phyloP scores from a whole-genome alignment of 2,888 invertebrate species.

The Odontocerum albicorne region DNA sequence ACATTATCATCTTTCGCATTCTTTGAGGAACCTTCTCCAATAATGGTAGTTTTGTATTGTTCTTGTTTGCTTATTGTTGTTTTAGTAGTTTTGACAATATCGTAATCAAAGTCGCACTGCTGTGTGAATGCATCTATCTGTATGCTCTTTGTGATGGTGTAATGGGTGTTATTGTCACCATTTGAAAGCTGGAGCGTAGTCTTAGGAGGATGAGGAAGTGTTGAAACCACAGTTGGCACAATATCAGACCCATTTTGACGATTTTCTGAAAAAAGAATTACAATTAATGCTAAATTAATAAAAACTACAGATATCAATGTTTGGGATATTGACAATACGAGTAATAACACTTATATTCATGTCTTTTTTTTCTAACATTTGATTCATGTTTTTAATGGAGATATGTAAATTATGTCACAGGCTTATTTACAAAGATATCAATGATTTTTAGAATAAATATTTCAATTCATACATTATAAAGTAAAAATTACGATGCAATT shows the following conservation, averaged over 20 bases:
- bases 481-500: no score
- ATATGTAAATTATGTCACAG: no score
- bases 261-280: conserved; percentile 19
- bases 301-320: no score
- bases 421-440: no score
- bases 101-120: conserved; percentile 26
- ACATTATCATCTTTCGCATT: conserved; percentile 34
- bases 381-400: no score
- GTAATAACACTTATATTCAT: no score
- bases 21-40: conserved; percentile 13
- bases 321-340: no score
- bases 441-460: no score
- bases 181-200: conserved; percentile 14
- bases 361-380: no score
- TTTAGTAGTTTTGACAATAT: conserved; percentile 25
- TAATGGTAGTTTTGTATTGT: conserved; percentile 6
- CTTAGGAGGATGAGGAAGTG: conserved; percentile 26
- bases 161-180: conserved; percentile 22
- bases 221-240: conserved; percentile 21
- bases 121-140: conserved; percentile 29
- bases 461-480: no score
- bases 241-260: conserved; percentile 11
- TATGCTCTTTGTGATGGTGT: conserved; percentile 28
- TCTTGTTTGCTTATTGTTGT: conserved; percentile 10
- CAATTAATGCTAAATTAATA: no score